phyloP scores from a whole-genome alignment of 1,140 invertebrate genomes.

The Cyclargus thomasi region DNA sequence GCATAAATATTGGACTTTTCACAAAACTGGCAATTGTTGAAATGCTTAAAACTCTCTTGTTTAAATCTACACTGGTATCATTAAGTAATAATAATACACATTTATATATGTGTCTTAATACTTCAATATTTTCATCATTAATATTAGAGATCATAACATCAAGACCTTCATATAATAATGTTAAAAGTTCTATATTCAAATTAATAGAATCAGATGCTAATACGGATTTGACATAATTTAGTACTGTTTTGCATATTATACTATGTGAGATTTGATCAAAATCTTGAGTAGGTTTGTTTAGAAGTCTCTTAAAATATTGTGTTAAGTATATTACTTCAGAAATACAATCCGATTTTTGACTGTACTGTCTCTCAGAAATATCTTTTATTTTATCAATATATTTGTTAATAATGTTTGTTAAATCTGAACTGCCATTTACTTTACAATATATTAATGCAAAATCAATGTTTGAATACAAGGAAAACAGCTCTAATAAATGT shows the following conservation, averaged over 20 bases:
- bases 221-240: conserved; percentile 23
- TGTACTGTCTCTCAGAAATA: conserved; percentile 41
- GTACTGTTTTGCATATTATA: conserved; percentile 20
- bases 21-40: conserved; percentile 35
- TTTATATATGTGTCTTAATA: conserved; percentile 21
- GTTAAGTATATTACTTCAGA: conserved; percentile 43
- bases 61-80: conserved; percentile 29
- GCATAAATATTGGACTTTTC: conserved; percentile 17
- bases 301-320: conserved; percentile 23
- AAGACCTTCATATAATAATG: conserved; percentile 23
- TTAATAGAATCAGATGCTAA: conserved; percentile 15
- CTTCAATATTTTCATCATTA: conserved; percentile 18
- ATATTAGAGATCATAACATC: conserved; percentile 16
- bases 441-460: conserved; percentile 47
- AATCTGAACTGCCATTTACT: conserved; percentile 29
- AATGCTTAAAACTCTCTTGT: conserved; percentile 36
- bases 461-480: conserved; percentile 37
- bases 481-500: conserved; percentile 33
- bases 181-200: conserved; percentile 24
- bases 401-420: conserved; percentile 38
- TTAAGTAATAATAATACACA: conserved; percentile 23
- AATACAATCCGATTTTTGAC: conserved; percentile 42
- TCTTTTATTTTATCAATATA: conserved; percentile 38
- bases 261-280: conserved; percentile 4
- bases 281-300: conserved; percentile 17